phyloP scores from a whole-genome alignment of 2,113 vertebrate species.

The Marmota flaviventris region DNA sequence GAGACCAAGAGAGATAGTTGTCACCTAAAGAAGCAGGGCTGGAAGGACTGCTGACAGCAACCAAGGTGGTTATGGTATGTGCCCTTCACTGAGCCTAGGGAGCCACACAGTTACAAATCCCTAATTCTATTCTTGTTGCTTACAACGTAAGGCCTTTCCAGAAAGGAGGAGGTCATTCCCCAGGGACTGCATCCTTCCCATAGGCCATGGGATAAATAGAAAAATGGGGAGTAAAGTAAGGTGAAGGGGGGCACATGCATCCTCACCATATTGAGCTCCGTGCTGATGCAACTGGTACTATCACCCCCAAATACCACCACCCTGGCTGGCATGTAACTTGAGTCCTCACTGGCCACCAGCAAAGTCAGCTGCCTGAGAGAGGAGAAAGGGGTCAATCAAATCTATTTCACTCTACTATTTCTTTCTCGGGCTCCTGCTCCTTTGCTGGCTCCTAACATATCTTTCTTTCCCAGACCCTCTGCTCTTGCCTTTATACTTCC shows the following conservation, averaged over 20 bases:
- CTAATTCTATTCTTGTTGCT: not conserved
- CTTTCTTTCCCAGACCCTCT: not conserved
- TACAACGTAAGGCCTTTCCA: not conserved
- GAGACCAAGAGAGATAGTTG: not conserved
- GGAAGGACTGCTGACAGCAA: not conserved
- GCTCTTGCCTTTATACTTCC: not conserved
- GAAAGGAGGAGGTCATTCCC: not conserved
- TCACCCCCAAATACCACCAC: constrained; percentile 95
- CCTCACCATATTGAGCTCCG: constrained; percentile 94
- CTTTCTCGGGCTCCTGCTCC: not conserved
- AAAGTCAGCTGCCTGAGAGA: constrained; percentile 93
- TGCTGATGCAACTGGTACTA: constrained; percentile 90
- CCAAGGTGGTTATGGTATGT: too few species aligned
- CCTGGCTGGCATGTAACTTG: constrained; percentile 98
- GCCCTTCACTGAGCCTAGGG: not conserved
- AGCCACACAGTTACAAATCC: not conserved
- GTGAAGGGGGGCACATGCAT: not conserved
- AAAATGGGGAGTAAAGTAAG: not conserved
- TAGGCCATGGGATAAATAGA: not conserved
- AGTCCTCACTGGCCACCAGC: constrained; percentile 96
- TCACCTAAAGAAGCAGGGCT: not conserved
- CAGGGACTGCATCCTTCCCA: not conserved
- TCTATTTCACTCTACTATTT: not conserved
- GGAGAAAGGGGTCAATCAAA: constrained; percentile 22
- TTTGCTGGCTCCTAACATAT: not conserved